These are phyloP conservation scores for Lamprotornis superbus DNA, from an alignment of 2,113 vertebrate genomes.

Conservation along the genomic window DNA sequence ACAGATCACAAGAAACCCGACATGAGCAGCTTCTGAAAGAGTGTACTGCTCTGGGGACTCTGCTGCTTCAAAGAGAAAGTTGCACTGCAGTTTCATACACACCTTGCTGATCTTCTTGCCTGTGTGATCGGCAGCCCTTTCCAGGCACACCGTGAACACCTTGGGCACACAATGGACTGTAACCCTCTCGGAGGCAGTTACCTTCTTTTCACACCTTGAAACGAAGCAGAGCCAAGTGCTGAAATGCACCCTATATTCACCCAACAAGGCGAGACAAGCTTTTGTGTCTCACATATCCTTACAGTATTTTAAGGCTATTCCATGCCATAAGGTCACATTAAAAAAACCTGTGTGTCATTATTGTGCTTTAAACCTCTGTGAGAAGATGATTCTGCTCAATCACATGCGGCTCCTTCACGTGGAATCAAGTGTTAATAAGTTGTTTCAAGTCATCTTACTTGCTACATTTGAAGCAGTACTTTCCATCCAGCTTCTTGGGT, in stretches of 20 bases:
- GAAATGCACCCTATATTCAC: not conserved
- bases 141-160: not conserved
- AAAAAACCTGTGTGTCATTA: not conserved
- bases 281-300: not conserved
- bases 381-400: not conserved
- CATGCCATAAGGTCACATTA: not conserved
- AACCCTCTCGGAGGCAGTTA: not conserved
- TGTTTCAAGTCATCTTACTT: not conserved
- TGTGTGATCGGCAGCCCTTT: not conserved
- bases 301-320: not conserved
- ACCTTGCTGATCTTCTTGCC: not conserved
- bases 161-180: not conserved
- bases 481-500: conserved; percentile 84
- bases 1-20: not conserved
- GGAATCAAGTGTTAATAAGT: not conserved
- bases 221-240: not conserved
- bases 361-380: not conserved
- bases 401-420: not conserved
- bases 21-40: not conserved
- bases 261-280: not conserved
- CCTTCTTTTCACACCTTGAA: not conserved
- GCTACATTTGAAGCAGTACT: not conserved
- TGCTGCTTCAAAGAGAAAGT: not conserved
- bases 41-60: not conserved
- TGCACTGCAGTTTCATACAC: not conserved